Percentiles rank a stretch among this genome's conserved stretches.
phyloP scores from a whole-genome alignment of 2,797 vertebrate genomes.

The Macroramphosus scolopax region DNA sequence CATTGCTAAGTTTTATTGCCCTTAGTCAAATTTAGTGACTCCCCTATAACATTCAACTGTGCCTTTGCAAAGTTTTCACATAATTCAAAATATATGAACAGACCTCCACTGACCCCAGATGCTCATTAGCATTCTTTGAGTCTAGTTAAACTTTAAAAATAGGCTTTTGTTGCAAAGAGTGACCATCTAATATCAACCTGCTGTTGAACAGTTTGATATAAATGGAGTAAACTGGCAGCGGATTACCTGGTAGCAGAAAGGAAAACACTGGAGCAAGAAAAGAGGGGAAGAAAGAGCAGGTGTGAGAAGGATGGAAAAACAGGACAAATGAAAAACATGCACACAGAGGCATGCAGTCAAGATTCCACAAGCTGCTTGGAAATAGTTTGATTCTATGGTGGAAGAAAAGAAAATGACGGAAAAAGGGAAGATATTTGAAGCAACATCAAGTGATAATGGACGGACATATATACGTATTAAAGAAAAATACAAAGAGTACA shows the following conservation, averaged over 20 bases:
- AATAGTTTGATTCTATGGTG: no score
- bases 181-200: conserved; percentile 24
- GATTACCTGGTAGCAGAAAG: conserved; percentile 80
- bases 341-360: conserved; percentile 35
- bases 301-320: conserved; percentile 51
- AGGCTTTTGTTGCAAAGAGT: conserved; percentile 10
- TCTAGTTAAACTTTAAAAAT: conserved; percentile 3
- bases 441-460: neutral
- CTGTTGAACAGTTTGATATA: conserved; percentile 32
- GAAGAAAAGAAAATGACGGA: no score
- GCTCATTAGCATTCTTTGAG: conserved; percentile 16
- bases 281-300: conserved; percentile 46
- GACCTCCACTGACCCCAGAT: conserved; percentile 16
- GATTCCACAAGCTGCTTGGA: conserved; percentile 17
- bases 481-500: neutral
- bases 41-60: conserved; percentile 41
- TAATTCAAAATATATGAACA: no score
- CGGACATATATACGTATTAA: neutral
- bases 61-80: conserved; percentile 9
- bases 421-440: conserved; percentile 6
- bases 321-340: conserved; percentile 45
- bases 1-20: conserved; percentile 43
- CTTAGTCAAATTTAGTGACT: conserved; percentile 37
- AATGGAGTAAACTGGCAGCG: conserved; percentile 34
- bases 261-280: conserved; percentile 76